Conservation (phyloP, 2,113 vertebrate genomes). For the Aleadryas rufinucha region DNA sequence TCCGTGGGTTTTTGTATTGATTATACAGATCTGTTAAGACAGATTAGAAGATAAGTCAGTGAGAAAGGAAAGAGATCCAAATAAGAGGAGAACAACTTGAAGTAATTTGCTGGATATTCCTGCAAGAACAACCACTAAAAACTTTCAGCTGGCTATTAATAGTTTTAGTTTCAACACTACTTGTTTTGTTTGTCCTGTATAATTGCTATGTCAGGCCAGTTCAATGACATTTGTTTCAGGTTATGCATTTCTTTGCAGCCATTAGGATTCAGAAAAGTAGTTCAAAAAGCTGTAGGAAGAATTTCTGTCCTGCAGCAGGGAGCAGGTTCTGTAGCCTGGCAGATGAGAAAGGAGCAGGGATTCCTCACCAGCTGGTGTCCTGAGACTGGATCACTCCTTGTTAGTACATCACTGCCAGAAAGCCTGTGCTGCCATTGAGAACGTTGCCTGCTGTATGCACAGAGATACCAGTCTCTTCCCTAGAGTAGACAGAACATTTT, state of each 20-base stretch:
- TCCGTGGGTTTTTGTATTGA: neutral
- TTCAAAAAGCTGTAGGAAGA: neutral
- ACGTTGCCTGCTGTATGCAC: neutral
- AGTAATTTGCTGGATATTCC: neutral
- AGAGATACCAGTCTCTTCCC: neutral
- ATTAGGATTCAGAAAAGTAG: neutral
- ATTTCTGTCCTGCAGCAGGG: neutral
- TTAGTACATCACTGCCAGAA: neutral
- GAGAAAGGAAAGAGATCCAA: neutral
- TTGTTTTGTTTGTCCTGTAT: neutral
- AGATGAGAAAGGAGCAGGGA: neutral
- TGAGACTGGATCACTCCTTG: neutral
- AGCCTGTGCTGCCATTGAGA: neutral
- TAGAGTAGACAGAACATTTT: neutral
- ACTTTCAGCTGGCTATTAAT: neutral
- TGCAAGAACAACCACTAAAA: neutral
- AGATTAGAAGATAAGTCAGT: neutral
- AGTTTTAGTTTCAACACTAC: neutral
- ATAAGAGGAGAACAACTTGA: neutral
- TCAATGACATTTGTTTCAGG: neutral
- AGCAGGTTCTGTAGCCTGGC: neutral
- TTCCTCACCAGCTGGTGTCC: neutral
- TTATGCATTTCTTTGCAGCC: neutral
- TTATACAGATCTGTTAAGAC: neutral
- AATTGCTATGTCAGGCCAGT: neutral